Conservation (phyloP, 2,888 invertebrate species). For the Priocnemis perturbator region DNA sequence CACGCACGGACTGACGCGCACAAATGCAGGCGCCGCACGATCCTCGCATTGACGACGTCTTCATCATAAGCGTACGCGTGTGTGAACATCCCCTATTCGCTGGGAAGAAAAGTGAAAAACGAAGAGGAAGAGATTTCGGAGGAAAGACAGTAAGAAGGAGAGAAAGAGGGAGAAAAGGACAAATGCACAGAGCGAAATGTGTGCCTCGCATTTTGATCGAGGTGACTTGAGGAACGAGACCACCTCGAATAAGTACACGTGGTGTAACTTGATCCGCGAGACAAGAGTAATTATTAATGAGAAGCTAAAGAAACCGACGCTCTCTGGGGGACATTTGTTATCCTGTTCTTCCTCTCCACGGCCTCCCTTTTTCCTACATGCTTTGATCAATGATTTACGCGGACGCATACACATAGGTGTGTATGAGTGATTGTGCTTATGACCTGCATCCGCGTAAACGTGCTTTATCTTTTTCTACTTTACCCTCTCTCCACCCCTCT, state of each 20-base stretch:
- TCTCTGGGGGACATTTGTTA: conserved; percentile 39
- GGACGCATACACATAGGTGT: background rate
- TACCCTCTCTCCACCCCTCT: no score
- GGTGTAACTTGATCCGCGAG: conserved; percentile 5
- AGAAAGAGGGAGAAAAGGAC: no score
- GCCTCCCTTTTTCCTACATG: conserved; percentile 18
- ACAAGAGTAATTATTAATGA: conserved; percentile 33
- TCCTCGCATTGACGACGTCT: background rate
- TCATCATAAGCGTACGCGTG: background rate
- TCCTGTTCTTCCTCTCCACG: conserved; percentile 17
- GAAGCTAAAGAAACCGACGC: conserved; percentile 38
- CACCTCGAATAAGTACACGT: no score
- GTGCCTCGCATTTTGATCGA: background rate
- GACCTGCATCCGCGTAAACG: conserved; percentile 3
- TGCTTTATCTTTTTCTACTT: no score
- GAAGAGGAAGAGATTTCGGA: background rate
- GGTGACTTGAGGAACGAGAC: background rate
- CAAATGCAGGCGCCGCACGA: conserved; percentile 1
- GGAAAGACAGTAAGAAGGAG: no score
- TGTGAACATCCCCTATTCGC: background rate
- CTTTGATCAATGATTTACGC: conserved; percentile 6
- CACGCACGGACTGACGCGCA: conserved; percentile 1
- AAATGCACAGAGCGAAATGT: background rate
- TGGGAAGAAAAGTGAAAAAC: background rate
- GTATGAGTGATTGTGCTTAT: conserved; percentile 17